These are phyloP conservation scores for Ricordea florida DNA, from an alignment of 92 coral and sea anemone species.

Conservation along the genomic window DNA sequence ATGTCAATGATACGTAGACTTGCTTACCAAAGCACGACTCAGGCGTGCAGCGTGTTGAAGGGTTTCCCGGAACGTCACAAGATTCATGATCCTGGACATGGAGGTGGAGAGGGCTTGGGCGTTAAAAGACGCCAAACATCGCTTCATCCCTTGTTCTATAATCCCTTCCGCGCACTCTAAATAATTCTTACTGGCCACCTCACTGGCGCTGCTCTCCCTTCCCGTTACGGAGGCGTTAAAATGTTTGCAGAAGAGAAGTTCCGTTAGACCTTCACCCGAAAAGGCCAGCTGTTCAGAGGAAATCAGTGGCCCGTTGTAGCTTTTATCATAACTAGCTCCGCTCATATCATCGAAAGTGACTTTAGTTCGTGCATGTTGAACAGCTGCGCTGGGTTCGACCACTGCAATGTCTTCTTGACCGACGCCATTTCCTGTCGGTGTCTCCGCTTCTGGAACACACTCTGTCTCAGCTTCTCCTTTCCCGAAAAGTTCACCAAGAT, in stretches of 20 bases:
- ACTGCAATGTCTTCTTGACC: slow-evolving; percentile 8
- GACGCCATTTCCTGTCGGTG: background rate
- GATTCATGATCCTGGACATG: slow-evolving; percentile 48
- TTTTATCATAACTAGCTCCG: slow-evolving; percentile 41
- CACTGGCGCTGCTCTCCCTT: slow-evolving; percentile 40
- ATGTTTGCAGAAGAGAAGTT: slow-evolving; percentile 87
- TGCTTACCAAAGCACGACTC: slow-evolving; percentile 91
- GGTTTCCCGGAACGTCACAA: slow-evolving; percentile 90
- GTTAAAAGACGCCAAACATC: slow-evolving; percentile 72
- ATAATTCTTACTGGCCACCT: slow-evolving; percentile 75
- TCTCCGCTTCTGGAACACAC: background rate
- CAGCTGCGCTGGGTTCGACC: background rate
- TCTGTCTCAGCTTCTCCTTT: background rate
- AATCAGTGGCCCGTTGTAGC: slow-evolving; percentile 85
- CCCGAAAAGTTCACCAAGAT: background rate
- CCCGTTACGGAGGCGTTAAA: slow-evolving; percentile 68
- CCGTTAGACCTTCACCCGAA: slow-evolving; percentile 88
- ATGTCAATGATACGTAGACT: background rate
- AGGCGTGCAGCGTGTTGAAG: slow-evolving; percentile 89
- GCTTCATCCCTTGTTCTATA: slow-evolving; percentile 80
- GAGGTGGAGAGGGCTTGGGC: slow-evolving; percentile 45
- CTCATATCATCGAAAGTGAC: slow-evolving; percentile 86
- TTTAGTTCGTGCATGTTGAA: slow-evolving; percentile 42
- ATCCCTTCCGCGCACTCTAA: slow-evolving; percentile 77
- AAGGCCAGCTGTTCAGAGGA: slow-evolving; percentile 75